A percentile compares a stretch with the other conserved stretches of the same genome.
Evolutionary conservation across 2,113 vertebrate genomes (phyloP).

Genomic region (Strix uralensis): DNA sequence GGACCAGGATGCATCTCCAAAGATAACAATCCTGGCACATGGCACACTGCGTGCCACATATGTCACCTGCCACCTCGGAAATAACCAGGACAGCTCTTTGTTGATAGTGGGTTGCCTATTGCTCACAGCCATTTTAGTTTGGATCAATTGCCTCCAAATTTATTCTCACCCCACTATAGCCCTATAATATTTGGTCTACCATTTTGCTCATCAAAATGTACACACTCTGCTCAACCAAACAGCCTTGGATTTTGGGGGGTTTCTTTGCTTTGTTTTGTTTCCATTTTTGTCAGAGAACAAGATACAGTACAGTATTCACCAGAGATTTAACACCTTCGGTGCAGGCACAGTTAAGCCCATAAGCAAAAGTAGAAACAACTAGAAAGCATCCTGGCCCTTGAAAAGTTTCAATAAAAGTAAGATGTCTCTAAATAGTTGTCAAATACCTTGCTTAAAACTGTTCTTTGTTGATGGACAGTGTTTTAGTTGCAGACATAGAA

Average conservation of each 20-base stretch:
- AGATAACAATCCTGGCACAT: neutral
- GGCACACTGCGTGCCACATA: neutral
- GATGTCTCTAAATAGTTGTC: neutral
- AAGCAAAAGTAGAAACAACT: neutral
- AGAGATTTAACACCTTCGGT: neutral
- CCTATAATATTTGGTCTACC: neutral
- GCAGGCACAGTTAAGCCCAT: neutral
- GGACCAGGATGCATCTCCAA: neutral
- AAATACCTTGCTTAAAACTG: neutral
- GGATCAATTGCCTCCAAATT: neutral
- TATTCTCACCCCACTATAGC: neutral
- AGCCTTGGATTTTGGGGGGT: neutral
- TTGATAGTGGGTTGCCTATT: neutral
- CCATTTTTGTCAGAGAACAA: neutral
- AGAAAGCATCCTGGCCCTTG: neutral
- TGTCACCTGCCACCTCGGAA: neutral
- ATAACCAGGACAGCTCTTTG: neutral
- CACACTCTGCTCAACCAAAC: neutral
- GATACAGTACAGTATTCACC: neutral
- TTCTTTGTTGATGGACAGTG: neutral
- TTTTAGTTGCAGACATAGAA: neutral
- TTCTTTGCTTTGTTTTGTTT: neutral
- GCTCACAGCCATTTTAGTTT: neutral
- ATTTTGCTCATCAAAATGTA: neutral
- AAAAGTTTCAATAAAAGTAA: neutral